phyloP scores from a whole-genome alignment of 2,888 invertebrate genomes.

The Eugnorisma glareosa region DNA sequence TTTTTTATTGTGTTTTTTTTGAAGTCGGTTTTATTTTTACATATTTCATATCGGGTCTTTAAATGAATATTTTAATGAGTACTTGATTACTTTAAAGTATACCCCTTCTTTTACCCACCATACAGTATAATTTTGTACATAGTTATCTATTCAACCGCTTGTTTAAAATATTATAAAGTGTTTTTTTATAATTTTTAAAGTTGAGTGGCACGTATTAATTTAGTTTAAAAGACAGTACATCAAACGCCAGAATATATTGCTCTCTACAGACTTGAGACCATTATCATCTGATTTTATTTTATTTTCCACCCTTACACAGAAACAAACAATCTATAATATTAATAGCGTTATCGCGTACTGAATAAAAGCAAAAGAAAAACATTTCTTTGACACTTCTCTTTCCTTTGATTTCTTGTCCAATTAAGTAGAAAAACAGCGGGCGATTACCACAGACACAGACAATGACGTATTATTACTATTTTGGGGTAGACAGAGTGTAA shows the following conservation, averaged over 20 bases:
- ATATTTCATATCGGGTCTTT: not conserved
- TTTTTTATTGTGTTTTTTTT: no score
- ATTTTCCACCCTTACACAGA: conserved; percentile 13
- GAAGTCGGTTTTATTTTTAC: no score
- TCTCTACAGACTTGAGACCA: conserved; percentile 18
- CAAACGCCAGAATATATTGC: not conserved
- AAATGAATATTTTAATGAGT: not conserved
- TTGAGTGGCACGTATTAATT: not conserved
- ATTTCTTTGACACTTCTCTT: conserved; percentile 65
- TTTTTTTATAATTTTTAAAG: not conserved
- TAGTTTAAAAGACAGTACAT: not conserved
- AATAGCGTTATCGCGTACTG: conserved; percentile 57
- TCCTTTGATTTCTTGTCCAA: conserved; percentile 86
- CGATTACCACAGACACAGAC: conserved; percentile 78
- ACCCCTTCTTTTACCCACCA: not conserved
- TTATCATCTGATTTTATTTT: conserved; percentile 47
- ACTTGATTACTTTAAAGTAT: not conserved
- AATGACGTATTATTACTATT: conserved; percentile 85
- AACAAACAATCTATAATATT: conserved; percentile 50
- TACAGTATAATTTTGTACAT: not conserved
- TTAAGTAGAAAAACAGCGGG: conserved; percentile 88
- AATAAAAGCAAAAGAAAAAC: conserved; percentile 60
- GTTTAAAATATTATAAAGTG: not conserved
- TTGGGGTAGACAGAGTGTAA: conserved; percentile 57
- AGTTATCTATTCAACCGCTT: not conserved